Base-by-base conservation (phyloP, 92 coral and sea anemone species). In the Actinostola sp. region DNA sequence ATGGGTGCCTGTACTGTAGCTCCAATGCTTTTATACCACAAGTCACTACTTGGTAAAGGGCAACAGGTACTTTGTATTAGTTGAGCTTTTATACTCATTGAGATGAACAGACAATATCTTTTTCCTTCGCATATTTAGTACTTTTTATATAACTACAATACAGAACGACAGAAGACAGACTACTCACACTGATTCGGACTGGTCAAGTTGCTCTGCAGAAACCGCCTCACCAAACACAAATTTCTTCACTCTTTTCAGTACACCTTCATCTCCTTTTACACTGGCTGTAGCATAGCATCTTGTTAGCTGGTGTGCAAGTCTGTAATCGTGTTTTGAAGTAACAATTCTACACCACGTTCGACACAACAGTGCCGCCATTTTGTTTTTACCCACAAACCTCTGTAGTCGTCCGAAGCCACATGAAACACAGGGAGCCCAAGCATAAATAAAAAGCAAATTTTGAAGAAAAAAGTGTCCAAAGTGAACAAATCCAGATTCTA, bases 171-270 rank as follows among this genome's bases (percentile, higher is more conserved):
- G 67, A 12, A 8, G 34, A 8, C n/a, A 31, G 11, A 44, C 61
- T 20, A 23, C 63, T 67, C 69, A 59, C 36, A 59, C 71, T 49
- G 66, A 8, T 21, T 60, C 69, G 8, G 34, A 3, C 14, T 56
- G 53, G 26, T 84, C 75, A 17, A 53, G 49, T 61, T 72, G 64
- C 15, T 84, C 84, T 8, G 57, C 69, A 24, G 77, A 73, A 23
- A 72, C 61, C 10, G 53, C 66, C 38, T 84, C 89, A 26, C 89
- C 89, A 71, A 84, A 78, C 12, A 84, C 84, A 31, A 71, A 84
- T 43, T 66, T 84, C 61, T 84, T 84, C 48, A 84, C 71, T 41
- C 63, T 78, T 8, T 84, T 70, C 1, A 84, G 26, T 29, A 78
- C 50, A n/a, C 81, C 85, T 0, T 84, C 89, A 52, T 43, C 64